Conservation (phyloP, 2,888 invertebrate genomes). For the Limenitis arthemis region DNA sequence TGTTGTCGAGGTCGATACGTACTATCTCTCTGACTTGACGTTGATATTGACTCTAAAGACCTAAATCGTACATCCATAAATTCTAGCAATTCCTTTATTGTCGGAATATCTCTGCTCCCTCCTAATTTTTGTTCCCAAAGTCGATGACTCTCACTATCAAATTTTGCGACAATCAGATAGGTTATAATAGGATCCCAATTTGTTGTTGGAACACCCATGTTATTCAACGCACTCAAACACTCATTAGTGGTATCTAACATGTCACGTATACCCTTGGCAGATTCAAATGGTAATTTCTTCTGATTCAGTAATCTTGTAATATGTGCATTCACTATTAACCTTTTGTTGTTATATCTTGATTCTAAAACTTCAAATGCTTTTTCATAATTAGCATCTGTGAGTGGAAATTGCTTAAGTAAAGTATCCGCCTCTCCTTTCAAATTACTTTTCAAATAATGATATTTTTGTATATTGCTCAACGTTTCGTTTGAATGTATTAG, state of each 20-base stretch:
- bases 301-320: background rate
- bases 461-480: no score
- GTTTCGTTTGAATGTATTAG: no score
- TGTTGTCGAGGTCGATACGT: background rate
- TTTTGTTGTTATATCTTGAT: background rate
- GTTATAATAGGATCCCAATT: background rate
- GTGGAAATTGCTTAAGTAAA: no score
- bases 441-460: no score
- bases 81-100: background rate
- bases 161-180: background rate
- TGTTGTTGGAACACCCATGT: background rate
- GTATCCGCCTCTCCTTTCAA: no score
- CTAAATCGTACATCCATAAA: background rate
- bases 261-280: background rate
- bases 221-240: background rate
- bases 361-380: no score
- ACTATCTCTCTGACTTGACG: background rate
- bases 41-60: background rate
- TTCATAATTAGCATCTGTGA: no score
- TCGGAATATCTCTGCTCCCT: background rate
- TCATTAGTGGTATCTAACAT: background rate
- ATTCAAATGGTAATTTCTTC: background rate
- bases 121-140: background rate
- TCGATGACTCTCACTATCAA: background rate
- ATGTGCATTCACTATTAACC: background rate